Percentiles rank a stretch among this genome's conserved stretches.
These are phyloP conservation scores for Hestina assimilis DNA, from an alignment of 1,140 invertebrate genomes.

Conservation along the genomic window DNA sequence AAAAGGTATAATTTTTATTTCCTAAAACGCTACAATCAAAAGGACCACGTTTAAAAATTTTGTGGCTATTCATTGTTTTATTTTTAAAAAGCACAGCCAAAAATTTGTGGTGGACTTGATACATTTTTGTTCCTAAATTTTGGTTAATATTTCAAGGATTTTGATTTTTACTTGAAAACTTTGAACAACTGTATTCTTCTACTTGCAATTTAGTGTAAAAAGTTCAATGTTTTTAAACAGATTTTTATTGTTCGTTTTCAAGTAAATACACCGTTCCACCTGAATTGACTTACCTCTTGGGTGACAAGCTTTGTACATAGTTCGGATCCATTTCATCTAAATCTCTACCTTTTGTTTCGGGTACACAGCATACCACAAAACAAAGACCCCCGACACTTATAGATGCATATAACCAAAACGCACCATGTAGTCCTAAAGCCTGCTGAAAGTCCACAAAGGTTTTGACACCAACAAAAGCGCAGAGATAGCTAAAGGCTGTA, in stretches of 20 bases:
- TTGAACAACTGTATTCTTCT: neutral
- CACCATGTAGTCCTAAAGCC: slow-evolving; percentile 87
- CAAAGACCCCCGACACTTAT: slow-evolving; percentile 91
- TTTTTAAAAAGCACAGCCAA: slow-evolving; percentile 70
- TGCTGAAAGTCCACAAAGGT: slow-evolving; percentile 92
- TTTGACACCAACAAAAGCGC: slow-evolving; percentile 94
- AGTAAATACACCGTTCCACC: slow-evolving; percentile 30
- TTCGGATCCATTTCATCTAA: slow-evolving; percentile 92
- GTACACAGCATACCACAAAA: slow-evolving; percentile 92
- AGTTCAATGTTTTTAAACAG: neutral
- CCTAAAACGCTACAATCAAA: slow-evolving; percentile 33
- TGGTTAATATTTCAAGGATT: neutral
- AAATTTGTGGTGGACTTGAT: slow-evolving; percentile 60
- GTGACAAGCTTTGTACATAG: slow-evolving; percentile 79
- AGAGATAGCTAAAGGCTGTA: slow-evolving; percentile 92
- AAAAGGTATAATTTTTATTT: slow-evolving; percentile 35
- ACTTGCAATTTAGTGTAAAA: neutral
- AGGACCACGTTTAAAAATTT: slow-evolving; percentile 43
- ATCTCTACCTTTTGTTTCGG: slow-evolving; percentile 94
- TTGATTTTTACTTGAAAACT: slow-evolving; percentile 9
- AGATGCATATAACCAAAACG: slow-evolving; percentile 94
- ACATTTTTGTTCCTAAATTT: slow-evolving; percentile 16
- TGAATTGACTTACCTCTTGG: slow-evolving; percentile 61
- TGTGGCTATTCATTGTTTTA: slow-evolving; percentile 44
- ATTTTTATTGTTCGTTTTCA: slow-evolving; percentile 28